Evolutionary conservation across 1,140 invertebrate genomes (phyloP).

Genomic region (Cherax quadricarinatus): DNA sequence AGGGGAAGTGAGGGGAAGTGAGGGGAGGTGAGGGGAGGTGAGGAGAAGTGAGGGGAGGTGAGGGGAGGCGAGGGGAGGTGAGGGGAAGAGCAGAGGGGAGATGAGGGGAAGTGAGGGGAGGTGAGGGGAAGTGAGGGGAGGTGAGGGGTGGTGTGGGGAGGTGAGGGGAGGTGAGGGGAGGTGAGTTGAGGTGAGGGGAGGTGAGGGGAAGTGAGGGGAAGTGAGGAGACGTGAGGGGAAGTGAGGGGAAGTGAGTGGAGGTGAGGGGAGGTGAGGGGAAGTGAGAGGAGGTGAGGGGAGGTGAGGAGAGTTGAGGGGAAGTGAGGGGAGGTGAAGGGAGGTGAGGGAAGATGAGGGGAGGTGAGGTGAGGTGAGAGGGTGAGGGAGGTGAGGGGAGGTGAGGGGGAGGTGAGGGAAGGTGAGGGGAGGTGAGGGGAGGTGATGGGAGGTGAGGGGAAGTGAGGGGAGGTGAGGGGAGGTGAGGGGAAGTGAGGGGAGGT

Average conservation of each 20-base stretch:
- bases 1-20: not conserved
- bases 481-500: not conserved
- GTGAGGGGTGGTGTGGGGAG: too few relatives aligned
- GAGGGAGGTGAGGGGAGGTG: not conserved
- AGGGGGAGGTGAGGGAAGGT: not conserved
- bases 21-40: slow-evolving; percentile 2
- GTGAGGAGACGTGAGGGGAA: too few relatives aligned
- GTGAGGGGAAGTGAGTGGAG: too few relatives aligned
- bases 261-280: not conserved
- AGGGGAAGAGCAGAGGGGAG: not conserved
- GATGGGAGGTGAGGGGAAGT: too few relatives aligned
- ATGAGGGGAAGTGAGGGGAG: not conserved
- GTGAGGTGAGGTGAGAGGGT: too few relatives aligned
- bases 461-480: too few relatives aligned
- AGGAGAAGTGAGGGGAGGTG: not conserved
- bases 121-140: not conserved
- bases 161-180: too few relatives aligned
- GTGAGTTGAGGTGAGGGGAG: too few relatives aligned
- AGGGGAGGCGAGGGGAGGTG: too few relatives aligned
- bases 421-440: too few relatives aligned
- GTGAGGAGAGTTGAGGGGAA: not conserved
- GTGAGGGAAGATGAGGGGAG: too few relatives aligned
- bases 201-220: not conserved
- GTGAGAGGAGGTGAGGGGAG: slow-evolving; percentile 11
- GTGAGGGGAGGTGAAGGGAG: too few relatives aligned